Evolutionary conservation across 2,113 vertebrate genomes (phyloP).

Genomic region (Bos indicus): DNA sequence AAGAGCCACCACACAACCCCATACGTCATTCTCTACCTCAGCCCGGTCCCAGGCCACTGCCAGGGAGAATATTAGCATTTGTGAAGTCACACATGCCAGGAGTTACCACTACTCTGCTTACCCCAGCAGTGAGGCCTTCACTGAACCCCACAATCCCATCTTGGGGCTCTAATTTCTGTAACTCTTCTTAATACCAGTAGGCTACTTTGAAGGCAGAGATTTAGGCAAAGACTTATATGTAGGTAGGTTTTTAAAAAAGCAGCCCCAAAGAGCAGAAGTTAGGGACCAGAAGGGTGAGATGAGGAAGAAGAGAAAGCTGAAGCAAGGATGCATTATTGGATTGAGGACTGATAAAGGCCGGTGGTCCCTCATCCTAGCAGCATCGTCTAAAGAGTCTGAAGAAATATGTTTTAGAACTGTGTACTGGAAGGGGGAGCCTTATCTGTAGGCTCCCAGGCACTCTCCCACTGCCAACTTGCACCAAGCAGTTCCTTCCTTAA

Average conservation of each 20-base stretch:
- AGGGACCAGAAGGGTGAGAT: background rate
- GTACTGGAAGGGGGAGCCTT: background rate
- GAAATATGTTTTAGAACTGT: background rate
- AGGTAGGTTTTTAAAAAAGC: background rate
- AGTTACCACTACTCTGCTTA: background rate
- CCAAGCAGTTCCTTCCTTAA: background rate
- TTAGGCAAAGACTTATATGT: background rate
- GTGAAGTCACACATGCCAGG: background rate
- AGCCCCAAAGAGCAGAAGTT: background rate
- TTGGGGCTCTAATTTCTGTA: background rate
- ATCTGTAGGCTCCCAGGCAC: background rate
- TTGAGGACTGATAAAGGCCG: background rate
- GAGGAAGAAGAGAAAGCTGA: background rate
- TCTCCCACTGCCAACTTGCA: background rate
- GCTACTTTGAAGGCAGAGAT: background rate
- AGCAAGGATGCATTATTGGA: background rate
- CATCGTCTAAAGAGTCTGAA: background rate
- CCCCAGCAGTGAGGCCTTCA: background rate
- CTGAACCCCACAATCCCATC: background rate
- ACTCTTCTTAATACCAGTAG: background rate
- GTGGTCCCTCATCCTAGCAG: background rate
- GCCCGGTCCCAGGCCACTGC: too few relatives aligned
- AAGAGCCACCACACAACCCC: background rate
- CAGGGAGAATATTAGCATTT: background rate
- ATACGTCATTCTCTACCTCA: background rate